Evolutionary conservation across 2,797 vertebrate genomes (phyloP), one percentile per base, ranked within the genome.

Genomic region (Thalassophryne amazonica): DNA sequence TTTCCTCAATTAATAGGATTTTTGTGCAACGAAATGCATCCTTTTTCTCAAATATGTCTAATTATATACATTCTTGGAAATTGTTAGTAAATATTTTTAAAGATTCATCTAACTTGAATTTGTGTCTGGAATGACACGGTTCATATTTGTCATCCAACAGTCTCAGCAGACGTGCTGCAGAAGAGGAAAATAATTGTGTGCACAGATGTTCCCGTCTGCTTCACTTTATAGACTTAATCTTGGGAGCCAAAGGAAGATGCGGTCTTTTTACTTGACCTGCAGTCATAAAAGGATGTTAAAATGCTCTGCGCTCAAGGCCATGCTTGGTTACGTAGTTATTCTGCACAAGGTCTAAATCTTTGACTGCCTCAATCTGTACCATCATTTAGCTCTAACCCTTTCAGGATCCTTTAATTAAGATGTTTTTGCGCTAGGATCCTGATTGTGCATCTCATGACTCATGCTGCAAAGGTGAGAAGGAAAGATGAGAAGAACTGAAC

Each of bases 221-320:
- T 69, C 47, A 50, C 49, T 74, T 80, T 72, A 61, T 51, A n/a
- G 56, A 40, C 52, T 75, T 81, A 76, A 83, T 78, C 73, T 59
- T 58, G 66, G 34, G 35, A 76, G 72, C 38, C 16, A 50, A 39
- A 58, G 52, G 50, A 63, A 66, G 37, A 28, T 7, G 21, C 19
- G 51, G 66, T 72, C 29, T 62, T 78, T 63, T 67, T 65, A 55
- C 62, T 80, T 78, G 68, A 78, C 62, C 66, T 46, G 12, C 3
- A 5, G 59, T 63, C 59, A 40, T 60, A 64, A 72, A 64, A 76
- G 48, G 68, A 59, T 38, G 71, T 46, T 24, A 47, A 50, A 45
- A 69, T 57, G 47, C 53, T 46, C 33, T 23, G 36, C 49, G 61
- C 55, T 63, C 30, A 28, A 17, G 51, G 59, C 43, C 43, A 37